These are phyloP conservation scores for Pseudomyrmex cubaensis DNA, from an alignment of 1,140 invertebrate species.

Conservation along the genomic window DNA sequence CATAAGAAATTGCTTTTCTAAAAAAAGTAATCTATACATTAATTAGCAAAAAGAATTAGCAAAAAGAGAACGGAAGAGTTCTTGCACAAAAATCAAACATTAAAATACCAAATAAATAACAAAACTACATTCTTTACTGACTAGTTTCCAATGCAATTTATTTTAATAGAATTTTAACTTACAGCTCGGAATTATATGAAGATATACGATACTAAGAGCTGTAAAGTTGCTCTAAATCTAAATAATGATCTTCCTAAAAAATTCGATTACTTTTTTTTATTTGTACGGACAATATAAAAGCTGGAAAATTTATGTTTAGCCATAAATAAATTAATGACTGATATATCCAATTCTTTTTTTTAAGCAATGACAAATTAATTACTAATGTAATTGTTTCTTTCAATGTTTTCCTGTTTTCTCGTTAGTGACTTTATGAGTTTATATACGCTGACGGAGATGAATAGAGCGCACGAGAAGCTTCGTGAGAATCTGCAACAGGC, in stretches of 20 bases:
- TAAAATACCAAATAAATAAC: not conserved
- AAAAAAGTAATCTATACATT: not conserved
- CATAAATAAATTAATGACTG: no score
- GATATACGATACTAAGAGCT: no score
- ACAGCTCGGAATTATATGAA: no score
- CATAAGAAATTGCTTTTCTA: not conserved
- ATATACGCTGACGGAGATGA: slow-evolving; percentile 12
- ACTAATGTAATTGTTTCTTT: slow-evolving; percentile 2
- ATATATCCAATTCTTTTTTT: no score
- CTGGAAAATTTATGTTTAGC: not conserved
- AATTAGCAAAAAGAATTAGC: not conserved
- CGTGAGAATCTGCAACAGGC: slow-evolving; percentile 27
- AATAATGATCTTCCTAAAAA: no score
- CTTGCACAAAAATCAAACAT: no score
- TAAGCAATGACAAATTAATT: not conserved
- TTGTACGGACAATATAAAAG: not conserved
- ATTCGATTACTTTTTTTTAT: not conserved
- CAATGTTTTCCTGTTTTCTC: not conserved
- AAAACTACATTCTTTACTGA: no score
- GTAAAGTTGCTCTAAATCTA: no score
- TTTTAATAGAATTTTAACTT: slow-evolving; percentile 1
- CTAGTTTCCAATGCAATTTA: no score
- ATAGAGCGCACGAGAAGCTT: not conserved
- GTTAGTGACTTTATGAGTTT: not conserved
- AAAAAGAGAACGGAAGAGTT: not conserved